Conservation (phyloP, 2,797 vertebrate genomes). For the Bucorvus abyssinicus region DNA sequence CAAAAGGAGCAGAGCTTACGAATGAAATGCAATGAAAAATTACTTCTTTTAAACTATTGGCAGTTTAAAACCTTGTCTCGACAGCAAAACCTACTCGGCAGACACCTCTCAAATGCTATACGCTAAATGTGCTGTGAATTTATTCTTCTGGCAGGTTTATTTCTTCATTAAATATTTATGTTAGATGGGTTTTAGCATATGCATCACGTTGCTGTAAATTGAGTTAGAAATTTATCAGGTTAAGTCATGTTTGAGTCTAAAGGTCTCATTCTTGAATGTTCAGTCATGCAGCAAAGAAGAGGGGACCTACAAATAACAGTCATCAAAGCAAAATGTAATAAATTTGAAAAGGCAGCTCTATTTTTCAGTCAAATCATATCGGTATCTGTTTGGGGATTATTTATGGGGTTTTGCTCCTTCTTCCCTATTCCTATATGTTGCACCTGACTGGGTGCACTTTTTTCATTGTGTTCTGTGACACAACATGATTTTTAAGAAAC, state of each 20-base stretch:
- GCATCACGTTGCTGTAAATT: slow-evolving; percentile 58
- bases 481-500: background rate
- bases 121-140: slow-evolving; percentile 52
- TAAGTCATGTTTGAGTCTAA: slow-evolving; percentile 57
- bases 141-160: slow-evolving; percentile 67
- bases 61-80: slow-evolving; percentile 64
- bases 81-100: slow-evolving; percentile 49
- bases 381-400: background rate
- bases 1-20: slow-evolving; percentile 30
- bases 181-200: slow-evolving; percentile 48
- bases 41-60: slow-evolving; percentile 61
- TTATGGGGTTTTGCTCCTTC: background rate
- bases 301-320: background rate
- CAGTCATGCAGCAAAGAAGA: slow-evolving; percentile 8
- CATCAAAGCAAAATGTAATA: background rate
- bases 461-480: background rate
- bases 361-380: background rate
- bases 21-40: slow-evolving; percentile 55
- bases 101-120: slow-evolving; percentile 43
- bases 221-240: slow-evolving; percentile 59
- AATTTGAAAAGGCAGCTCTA: background rate
- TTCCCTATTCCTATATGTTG: background rate
- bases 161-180: slow-evolving; percentile 71
- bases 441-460: background rate
- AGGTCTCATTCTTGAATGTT: slow-evolving; percentile 53